A percentile compares a stretch with the other conserved stretches of the same genome.
These are phyloP conservation scores for Ariopsis seemanni DNA, from an alignment of 2,113 vertebrate genomes.

Conservation along the genomic window DNA sequence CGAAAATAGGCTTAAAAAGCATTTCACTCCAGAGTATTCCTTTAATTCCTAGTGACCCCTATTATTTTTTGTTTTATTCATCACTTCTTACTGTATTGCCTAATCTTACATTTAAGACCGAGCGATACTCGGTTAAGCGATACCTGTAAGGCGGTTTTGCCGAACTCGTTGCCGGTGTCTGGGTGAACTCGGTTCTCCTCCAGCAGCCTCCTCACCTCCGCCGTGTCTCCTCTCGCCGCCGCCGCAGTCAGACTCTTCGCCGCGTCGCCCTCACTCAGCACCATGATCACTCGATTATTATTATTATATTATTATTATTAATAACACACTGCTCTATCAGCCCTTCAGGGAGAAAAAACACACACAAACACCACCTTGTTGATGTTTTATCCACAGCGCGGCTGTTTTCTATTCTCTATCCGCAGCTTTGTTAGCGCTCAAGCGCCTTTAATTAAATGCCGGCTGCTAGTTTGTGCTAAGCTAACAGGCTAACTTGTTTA, in stretches of 20 bases:
- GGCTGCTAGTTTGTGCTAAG: slow-evolving; percentile 18
- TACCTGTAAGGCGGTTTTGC: slow-evolving; percentile 86
- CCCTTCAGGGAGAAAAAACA: no score
- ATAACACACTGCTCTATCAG: neutral
- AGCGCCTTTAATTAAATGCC: slow-evolving; percentile 37
- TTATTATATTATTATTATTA: no score
- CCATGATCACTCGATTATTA: slow-evolving; percentile 66
- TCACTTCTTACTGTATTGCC: no score
- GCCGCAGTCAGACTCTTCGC: slow-evolving; percentile 82
- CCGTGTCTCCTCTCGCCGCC: slow-evolving; percentile 77
- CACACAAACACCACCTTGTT: neutral
- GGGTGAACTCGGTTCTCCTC: slow-evolving; percentile 79
- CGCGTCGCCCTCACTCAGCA: slow-evolving; percentile 75
- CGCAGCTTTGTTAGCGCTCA: slow-evolving; percentile 5
- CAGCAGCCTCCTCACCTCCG: slow-evolving; percentile 81
- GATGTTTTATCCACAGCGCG: neutral
- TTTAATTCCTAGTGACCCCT: no score
- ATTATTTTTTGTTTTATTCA: no score
- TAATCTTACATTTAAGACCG: no score
- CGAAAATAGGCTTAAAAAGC: no score
- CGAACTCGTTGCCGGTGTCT: slow-evolving; percentile 81
- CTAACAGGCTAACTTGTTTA: slow-evolving; percentile 43
- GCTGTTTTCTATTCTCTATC: neutral
- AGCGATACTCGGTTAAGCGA: neutral
- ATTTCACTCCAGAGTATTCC: no score